These are phyloP conservation scores for Pristiophorus japonicus DNA, from an alignment of 2,113 vertebrate genomes.

Conservation along the genomic window DNA sequence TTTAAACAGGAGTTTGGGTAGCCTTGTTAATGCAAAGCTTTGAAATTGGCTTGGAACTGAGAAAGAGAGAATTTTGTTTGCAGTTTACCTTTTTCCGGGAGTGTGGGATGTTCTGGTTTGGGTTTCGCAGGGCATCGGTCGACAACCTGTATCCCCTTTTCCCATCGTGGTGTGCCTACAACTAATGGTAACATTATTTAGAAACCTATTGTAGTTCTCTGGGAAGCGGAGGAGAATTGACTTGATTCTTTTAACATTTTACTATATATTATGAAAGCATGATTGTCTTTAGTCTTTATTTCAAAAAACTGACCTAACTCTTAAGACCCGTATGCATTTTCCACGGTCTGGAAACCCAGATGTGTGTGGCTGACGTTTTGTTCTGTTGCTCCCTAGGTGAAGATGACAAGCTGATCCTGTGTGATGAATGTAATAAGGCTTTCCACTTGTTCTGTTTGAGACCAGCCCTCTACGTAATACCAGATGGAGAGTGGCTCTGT, in stretches of 20 bases:
- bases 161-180: not conserved
- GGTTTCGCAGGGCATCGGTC: not conserved
- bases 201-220: not conserved
- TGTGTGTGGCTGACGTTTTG: not conserved
- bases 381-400: slow-evolving; percentile 63
- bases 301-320: not conserved
- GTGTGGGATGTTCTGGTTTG: not conserved
- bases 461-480: slow-evolving; percentile 83
- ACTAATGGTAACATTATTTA: not conserved
- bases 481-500: slow-evolving; percentile 86
- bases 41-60: slow-evolving; percentile 1
- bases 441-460: slow-evolving; percentile 96
- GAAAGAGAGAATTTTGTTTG: not conserved
- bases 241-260: not conserved
- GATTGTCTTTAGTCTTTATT: not conserved
- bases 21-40: not conserved
- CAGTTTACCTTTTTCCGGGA: not conserved
- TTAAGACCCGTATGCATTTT: not conserved
- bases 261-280: not conserved
- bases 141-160: not conserved
- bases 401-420: slow-evolving; percentile 92
- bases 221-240: not conserved
- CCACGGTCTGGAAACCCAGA: not conserved
- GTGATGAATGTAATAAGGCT: slow-evolving; percentile 95
- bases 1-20: not conserved